A percentile compares a stretch with the other conserved stretches of the same genome.
These are phyloP conservation scores for Nudaria mundana DNA, from an alignment of 2,888 invertebrate genomes.

Conservation along the genomic window DNA sequence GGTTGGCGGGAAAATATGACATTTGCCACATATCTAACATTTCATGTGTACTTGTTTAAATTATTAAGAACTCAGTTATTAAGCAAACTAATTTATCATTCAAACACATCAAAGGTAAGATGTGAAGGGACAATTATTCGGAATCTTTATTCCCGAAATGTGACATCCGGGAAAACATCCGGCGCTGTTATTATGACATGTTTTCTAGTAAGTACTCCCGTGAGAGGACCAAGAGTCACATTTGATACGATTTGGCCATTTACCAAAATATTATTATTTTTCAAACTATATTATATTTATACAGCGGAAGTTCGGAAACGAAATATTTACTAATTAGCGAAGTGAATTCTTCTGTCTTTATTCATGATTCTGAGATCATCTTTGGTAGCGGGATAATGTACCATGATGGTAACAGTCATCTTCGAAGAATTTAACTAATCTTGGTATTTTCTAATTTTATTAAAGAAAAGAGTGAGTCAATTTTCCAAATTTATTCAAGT, in stretches of 20 bases:
- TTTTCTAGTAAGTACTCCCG: slow-evolving; percentile 21
- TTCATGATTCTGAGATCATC: slow-evolving; percentile 33
- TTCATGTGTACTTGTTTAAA: too few species aligned
- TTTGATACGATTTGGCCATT: slow-evolving; percentile 44
- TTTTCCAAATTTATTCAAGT: background rate
- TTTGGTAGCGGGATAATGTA: slow-evolving; percentile 22
- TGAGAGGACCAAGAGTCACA: slow-evolving; percentile 32
- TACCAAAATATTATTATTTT: slow-evolving; percentile 44
- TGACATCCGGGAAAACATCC: slow-evolving; percentile 34
- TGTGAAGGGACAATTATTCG: slow-evolving; percentile 14
- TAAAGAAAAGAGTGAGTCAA: slow-evolving; percentile 5
- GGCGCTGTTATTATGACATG: slow-evolving; percentile 22
- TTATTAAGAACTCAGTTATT: slow-evolving; percentile 4
- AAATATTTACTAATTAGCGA: slow-evolving; percentile 45
- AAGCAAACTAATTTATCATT: slow-evolving; percentile 12
- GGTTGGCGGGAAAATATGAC: background rate
- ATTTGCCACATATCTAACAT: background rate
- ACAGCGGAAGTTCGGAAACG: slow-evolving; percentile 40
- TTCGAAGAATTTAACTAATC: slow-evolving; percentile 15
- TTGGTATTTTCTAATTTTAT: slow-evolving; percentile 5
- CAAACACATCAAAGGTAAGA: slow-evolving; percentile 25
- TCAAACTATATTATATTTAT: slow-evolving; percentile 34
- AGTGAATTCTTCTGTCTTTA: slow-evolving; percentile 30
- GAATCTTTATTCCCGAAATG: slow-evolving; percentile 10
- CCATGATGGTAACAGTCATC: slow-evolving; percentile 18